Base-by-base conservation (phyloP, 2,888 invertebrate species). In the Xestia xanthographa region DNA sequence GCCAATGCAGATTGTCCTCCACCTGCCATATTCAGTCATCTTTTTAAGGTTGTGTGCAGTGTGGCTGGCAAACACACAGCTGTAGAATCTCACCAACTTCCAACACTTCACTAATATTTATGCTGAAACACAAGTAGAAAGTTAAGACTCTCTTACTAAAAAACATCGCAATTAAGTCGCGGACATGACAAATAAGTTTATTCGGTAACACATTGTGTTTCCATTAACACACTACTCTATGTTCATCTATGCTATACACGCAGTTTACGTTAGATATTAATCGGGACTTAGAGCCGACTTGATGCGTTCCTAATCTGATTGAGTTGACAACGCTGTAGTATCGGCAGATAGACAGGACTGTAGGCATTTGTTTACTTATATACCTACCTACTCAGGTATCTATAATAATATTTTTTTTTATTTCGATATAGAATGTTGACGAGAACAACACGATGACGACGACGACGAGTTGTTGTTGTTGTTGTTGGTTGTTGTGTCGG, bases 271-370 rank as follows among this genome's bases (percentile, higher is more conserved):
- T 81, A 66, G 84, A 80, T 80, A 89, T 86, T 86, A 87, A 89
- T 88, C 80, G 75, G 86, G 84, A 82, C 84, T 89, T 86, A 89
- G 81, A 87, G 71, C 83, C 71, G 77, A 75, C 75, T 83, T 85
- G 86, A 87, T 85, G 83, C 79, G 81, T 70, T 72, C 69, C 82
- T 91, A 91, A 91, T 91, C 91, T 88, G 91, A 91, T 91, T 88
- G 88, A 90, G 87, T 86, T 87, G 91, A 88, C 88, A 86, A 79
- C 85, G 70, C 58, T 69, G 76, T 68, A 45, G n/a, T 71, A 81
- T 79, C 77, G 72, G 38, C 56, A 34, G 68, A 38, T 72, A 58
- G 22, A 50, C 45, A 50, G 58, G 41, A 12, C 56, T 66, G 38
- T 34, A 72, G 78, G 62, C 78, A 73, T 77, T 58, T 72, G 63